Percentiles rank a stretch among this genome's conserved stretches.
Evolutionary conservation across 2,113 vertebrate genomes (phyloP).

Genomic region (Pituophis catenifer): DNA sequence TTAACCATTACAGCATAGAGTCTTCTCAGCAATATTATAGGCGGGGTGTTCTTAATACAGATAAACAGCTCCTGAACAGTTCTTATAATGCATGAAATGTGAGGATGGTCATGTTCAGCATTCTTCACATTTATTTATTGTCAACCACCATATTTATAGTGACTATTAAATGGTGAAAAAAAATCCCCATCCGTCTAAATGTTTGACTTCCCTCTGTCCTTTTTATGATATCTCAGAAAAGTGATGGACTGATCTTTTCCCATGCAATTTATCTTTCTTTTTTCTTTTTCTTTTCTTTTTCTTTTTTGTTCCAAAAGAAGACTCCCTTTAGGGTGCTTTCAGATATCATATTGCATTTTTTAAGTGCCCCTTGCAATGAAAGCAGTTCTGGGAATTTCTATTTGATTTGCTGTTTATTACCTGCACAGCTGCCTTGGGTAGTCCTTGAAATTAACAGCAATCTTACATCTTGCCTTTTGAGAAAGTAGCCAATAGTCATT

Average conservation of each 20-base stretch:
- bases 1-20: constrained; percentile 53
- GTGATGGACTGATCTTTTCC: constrained; percentile 47
- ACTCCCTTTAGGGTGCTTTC: constrained; percentile 14
- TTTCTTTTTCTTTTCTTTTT: constrained; percentile 28
- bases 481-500: not conserved
- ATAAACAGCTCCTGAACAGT: constrained; percentile 63
- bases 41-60: constrained; percentile 66
- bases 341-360: constrained; percentile 10
- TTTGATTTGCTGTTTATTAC: constrained; percentile 16
- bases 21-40: constrained; percentile 66
- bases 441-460: not conserved
- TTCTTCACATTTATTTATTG: constrained; percentile 63
- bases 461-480: not conserved
- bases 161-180: constrained; percentile 45
- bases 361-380: not conserved
- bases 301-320: constrained; percentile 27
- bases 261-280: not conserved
- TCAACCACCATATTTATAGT: constrained; percentile 64
- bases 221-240: constrained; percentile 56
- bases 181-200: constrained; percentile 61
- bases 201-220: constrained; percentile 62
- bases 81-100: constrained; percentile 61
- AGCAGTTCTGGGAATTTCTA: not conserved
- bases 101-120: constrained; percentile 47
- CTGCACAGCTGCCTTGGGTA: not conserved